A percentile compares a stretch with the other conserved stretches of the same genome.
Conservation (phyloP, 2,888 invertebrate genomes). For the Eledona agricola region DNA sequence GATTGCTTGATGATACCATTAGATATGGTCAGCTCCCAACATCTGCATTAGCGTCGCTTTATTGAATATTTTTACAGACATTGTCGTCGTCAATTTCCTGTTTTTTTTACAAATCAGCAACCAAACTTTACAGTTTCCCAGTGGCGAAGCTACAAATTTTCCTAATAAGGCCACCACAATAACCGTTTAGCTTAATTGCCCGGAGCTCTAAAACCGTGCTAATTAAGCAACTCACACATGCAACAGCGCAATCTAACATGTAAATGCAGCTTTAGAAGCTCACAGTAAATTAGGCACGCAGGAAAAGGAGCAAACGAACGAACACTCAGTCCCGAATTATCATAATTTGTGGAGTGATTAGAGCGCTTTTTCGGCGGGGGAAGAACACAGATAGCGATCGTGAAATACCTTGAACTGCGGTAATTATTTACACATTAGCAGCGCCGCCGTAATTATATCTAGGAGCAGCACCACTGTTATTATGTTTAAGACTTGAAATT, state of each 20-base stretch:
- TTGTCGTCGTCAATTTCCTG: no score
- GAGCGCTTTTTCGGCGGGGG: slow-evolving; percentile 14
- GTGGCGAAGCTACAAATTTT: no score
- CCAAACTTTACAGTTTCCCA: no score
- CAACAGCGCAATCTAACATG: slow-evolving; percentile 42
- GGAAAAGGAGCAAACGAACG: slow-evolving; percentile 30
- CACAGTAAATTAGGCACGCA: slow-evolving; percentile 33
- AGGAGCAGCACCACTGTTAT: slow-evolving; percentile 57
- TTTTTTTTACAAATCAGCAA: no score
- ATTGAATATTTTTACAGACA: no score
- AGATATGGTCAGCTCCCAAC: no score
- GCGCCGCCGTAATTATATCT: slow-evolving; percentile 59
- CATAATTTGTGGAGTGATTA: slow-evolving; percentile 27
- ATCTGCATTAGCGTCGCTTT: no score
- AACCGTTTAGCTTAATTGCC: no score
- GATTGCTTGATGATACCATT: no score
- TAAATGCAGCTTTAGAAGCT: slow-evolving; percentile 36
- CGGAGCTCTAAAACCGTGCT: no score
- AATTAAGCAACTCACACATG: no score
- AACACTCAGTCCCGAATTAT: slow-evolving; percentile 26
- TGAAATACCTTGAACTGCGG: slow-evolving; percentile 58
- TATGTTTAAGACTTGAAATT: slow-evolving; percentile 61
- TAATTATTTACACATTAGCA: slow-evolving; percentile 64
- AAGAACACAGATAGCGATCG: slow-evolving; percentile 54
- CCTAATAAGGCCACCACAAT: no score